phyloP scores from a whole-genome alignment of 2,888 invertebrate species.

The Drosophila nigritarsus region DNA sequence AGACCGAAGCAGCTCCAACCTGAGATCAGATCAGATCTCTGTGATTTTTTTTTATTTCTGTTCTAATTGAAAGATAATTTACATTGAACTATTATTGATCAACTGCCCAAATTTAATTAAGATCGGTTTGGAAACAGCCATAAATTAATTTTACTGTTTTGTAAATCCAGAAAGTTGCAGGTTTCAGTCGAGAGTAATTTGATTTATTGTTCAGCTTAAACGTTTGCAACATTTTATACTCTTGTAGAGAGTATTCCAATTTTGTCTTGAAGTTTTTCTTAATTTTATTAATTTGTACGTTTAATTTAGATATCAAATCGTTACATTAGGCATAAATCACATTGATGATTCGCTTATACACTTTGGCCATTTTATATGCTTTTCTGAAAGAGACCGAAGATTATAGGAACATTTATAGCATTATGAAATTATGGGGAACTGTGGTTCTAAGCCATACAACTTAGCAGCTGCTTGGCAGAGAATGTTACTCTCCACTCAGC shows the following conservation, averaged over 20 bases:
- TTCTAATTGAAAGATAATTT: neutral
- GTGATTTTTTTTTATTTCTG: neutral
- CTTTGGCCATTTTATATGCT: neutral
- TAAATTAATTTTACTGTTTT: neutral
- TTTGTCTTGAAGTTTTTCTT: neutral
- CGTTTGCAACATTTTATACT: neutral
- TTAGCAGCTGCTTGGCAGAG: neutral
- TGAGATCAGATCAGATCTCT: too few relatives aligned
- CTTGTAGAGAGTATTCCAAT: neutral
- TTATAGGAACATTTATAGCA: neutral
- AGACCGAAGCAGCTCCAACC: neutral
- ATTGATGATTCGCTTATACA: neutral
- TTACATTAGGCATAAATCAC: neutral
- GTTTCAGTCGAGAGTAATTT: neutral
- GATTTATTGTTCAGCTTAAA: neutral
- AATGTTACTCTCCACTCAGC: conserved; percentile 2
- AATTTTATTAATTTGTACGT: neutral
- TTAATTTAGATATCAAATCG: neutral
- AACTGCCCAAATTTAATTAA: neutral
- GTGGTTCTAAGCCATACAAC: neutral
- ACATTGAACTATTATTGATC: neutral
- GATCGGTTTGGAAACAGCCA: neutral
- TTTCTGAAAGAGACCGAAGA: neutral
- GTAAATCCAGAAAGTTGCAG: neutral
- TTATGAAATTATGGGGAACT: neutral